These are phyloP conservation scores for Eunapius fragilis DNA, from an alignment of 37 sponge, comb jelly and placozoan species.

Conservation along the genomic window DNA sequence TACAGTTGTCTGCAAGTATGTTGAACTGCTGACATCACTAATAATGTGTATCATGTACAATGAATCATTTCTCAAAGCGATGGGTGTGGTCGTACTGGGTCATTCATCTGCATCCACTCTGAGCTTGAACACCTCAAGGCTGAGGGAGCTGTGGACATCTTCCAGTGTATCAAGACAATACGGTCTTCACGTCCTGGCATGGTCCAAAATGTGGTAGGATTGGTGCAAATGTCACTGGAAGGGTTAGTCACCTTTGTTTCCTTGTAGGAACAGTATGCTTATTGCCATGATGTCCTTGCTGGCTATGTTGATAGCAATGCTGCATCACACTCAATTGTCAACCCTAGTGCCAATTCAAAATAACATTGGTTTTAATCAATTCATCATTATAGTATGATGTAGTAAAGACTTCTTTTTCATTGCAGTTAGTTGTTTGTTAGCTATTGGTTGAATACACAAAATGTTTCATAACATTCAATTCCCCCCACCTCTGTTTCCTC, in stretches of 20 bases:
- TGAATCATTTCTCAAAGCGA: not conserved
- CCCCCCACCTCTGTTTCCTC: too few species aligned
- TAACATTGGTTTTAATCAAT: not conserved
- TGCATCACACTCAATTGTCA: not conserved
- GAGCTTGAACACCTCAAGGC: slow-evolving; percentile 12
- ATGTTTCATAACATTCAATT: too few species aligned
- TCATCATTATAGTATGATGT: too few species aligned
- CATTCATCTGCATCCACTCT: slow-evolving; percentile 16
- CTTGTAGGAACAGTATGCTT: slow-evolving; percentile 10
- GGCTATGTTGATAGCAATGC: not conserved
- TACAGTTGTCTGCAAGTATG: slow-evolving; percentile 63
- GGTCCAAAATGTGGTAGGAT: slow-evolving; percentile 14
- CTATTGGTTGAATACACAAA: too few species aligned
- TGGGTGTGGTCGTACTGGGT: slow-evolving; percentile 38
- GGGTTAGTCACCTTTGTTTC: not conserved
- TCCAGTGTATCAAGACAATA: not conserved
- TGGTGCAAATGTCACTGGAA: not conserved
- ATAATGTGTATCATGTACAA: not conserved
- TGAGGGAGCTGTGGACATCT: slow-evolving; percentile 16
- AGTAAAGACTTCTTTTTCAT: too few species aligned
- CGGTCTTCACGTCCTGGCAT: slow-evolving; percentile 2
- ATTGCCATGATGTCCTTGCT: not conserved
- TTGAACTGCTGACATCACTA: not conserved
- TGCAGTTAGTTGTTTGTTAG: too few species aligned
- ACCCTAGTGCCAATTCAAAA: not conserved